Percentiles rank a stretch among this genome's conserved stretches.
These are phyloP conservation scores for Tetrapedia diversipes DNA, from an alignment of 2,888 invertebrate species.

Conservation along the genomic window DNA sequence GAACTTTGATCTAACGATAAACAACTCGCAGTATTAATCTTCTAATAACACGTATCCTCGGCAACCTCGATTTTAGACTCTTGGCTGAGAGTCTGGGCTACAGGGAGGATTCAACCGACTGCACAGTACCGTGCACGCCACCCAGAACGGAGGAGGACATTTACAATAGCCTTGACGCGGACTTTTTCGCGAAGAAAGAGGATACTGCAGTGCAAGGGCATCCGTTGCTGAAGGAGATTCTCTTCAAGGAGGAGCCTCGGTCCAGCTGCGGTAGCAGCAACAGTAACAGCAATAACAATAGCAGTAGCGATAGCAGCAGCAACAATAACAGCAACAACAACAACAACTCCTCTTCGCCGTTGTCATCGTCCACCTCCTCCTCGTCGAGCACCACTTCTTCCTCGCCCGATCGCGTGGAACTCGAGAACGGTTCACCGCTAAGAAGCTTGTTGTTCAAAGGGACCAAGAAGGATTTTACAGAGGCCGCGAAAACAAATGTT, in stretches of 20 bases:
- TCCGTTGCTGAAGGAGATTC: slow-evolving; percentile 79
- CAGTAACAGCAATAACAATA: slow-evolving; percentile 20
- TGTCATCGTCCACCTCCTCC: slow-evolving; percentile 57
- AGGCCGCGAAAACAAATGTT: slow-evolving; percentile 46
- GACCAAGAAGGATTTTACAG: slow-evolving; percentile 45
- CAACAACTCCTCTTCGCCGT: slow-evolving; percentile 55
- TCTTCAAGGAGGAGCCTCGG: slow-evolving; percentile 79
- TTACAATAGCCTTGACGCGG: slow-evolving; percentile 80
- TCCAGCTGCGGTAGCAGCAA: slow-evolving; percentile 62
- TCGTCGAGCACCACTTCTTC: slow-evolving; percentile 59
- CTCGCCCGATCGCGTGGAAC: slow-evolving; percentile 82
- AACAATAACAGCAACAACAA: slow-evolving; percentile 11
- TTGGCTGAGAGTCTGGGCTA: slow-evolving; percentile 81
- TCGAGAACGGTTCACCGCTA: slow-evolving; percentile 80
- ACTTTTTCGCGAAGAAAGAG: slow-evolving; percentile 79
- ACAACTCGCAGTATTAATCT: no score
- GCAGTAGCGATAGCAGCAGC: slow-evolving; percentile 55
- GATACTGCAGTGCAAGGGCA: slow-evolving; percentile 65
- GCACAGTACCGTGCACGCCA: slow-evolving; percentile 81
- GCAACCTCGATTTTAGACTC: slow-evolving; percentile 70
- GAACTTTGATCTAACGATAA: no score
- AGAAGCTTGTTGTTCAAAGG: slow-evolving; percentile 77
- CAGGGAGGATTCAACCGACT: slow-evolving; percentile 81
- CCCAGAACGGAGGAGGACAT: slow-evolving; percentile 81
- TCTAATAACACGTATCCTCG: not conserved